phyloP scores from a whole-genome alignment of 2,888 invertebrate genomes.

The Drosophila paucipuncta region DNA sequence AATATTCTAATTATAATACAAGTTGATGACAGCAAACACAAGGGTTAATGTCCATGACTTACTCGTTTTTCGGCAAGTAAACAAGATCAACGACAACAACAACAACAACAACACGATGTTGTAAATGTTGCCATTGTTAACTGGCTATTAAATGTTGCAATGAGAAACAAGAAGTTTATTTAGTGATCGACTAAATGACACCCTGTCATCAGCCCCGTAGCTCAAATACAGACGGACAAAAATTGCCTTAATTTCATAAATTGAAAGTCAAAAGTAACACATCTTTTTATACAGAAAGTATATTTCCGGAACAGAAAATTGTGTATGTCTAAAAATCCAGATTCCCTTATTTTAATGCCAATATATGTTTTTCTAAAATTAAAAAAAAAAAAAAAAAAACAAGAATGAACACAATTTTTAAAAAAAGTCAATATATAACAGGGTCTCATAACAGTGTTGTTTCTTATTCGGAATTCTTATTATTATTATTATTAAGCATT shows the following conservation, averaged over 20 bases:
- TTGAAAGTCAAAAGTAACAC: not conserved
- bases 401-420: not conserved
- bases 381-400: no score
- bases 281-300: not conserved
- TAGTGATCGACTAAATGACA: not conserved
- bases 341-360: no score
- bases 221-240: not conserved
- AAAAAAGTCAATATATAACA: not conserved
- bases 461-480: not conserved
- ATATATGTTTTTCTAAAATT: no score
- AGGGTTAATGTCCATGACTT: constrained; percentile 57
- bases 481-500: not conserved
- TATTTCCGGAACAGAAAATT: not conserved
- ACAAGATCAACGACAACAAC: constrained; percentile 58
- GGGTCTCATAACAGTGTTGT: not conserved
- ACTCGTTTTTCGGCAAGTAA: constrained; percentile 52
- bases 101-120: constrained; percentile 23
- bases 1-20: not conserved
- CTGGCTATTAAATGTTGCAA: constrained; percentile 70
- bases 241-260: fast-evolving
- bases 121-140: constrained; percentile 35
- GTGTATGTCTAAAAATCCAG: not conserved
- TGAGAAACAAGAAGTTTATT: constrained; percentile 28
- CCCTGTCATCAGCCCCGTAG: not conserved
- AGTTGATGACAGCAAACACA: constrained; percentile 16